phyloP scores from a whole-genome alignment of 2,797 vertebrate species.

The Odontamblyopus lacepedii region DNA sequence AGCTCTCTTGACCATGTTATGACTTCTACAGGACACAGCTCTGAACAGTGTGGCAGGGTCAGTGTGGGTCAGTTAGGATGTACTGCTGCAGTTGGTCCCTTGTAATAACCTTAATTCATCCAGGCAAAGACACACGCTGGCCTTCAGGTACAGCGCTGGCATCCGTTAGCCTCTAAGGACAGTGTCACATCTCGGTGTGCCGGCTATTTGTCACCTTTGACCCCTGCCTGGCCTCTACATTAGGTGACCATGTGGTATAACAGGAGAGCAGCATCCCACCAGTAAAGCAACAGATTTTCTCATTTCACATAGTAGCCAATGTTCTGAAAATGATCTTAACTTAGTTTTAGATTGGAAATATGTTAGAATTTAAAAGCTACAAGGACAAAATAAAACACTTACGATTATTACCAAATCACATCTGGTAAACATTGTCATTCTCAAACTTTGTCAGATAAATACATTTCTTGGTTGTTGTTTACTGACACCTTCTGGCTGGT shows the following conservation, averaged over 20 bases:
- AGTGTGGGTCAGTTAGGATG: slow-evolving; percentile 35
- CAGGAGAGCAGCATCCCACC: slow-evolving; percentile 61
- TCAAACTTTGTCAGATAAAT: too few relatives aligned
- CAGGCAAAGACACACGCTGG: slow-evolving; percentile 28
- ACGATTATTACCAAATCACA: too few relatives aligned
- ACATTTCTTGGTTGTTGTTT: too few relatives aligned
- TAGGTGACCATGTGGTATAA: slow-evolving; percentile 20
- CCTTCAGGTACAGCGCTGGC: slow-evolving; percentile 33
- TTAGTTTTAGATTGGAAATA: background rate
- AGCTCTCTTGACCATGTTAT: slow-evolving; percentile 25
- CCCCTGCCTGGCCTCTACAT: slow-evolving; percentile 34
- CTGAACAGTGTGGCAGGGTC: slow-evolving; percentile 35
- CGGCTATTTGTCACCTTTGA: slow-evolving; percentile 53
- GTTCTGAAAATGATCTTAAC: background rate
- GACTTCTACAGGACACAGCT: slow-evolving; percentile 31
- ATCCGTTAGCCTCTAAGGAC: slow-evolving; percentile 36
- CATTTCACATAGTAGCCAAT: background rate
- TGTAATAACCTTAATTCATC: slow-evolving; percentile 54
- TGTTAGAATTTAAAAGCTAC: background rate
- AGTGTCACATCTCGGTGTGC: slow-evolving; percentile 33
- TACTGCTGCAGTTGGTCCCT: slow-evolving; percentile 18
- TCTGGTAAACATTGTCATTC: too few relatives aligned
- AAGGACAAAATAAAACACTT: too few relatives aligned
- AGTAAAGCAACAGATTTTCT: slow-evolving; percentile 31
- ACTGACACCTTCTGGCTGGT: too few relatives aligned